phyloP scores from a whole-genome alignment of 2,113 vertebrate species.

The Bungarus multicinctus region DNA sequence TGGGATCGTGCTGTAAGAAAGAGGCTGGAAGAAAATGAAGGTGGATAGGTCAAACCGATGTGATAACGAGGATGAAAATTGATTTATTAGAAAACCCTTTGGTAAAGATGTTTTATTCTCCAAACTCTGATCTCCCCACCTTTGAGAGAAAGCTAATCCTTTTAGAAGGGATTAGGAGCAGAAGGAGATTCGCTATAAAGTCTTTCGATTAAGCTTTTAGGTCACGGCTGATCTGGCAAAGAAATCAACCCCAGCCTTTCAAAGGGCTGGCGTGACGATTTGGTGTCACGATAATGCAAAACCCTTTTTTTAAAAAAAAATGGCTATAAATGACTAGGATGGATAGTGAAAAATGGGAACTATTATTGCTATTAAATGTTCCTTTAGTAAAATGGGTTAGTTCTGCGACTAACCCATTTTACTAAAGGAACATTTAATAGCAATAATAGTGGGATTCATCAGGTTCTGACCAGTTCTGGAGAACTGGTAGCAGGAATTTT shows the following conservation, averaged over 20 bases:
- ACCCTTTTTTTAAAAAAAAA: not conserved
- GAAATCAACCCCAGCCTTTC: not conserved
- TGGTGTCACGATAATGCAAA: not conserved
- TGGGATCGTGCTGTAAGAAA: not conserved
- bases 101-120: not conserved
- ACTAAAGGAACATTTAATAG: no score
- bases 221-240: not conserved
- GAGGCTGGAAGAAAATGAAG: not conserved
- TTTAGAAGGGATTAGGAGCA: not conserved
- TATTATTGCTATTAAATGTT: no score
- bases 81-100: not conserved
- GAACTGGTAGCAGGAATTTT: no score
- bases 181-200: not conserved
- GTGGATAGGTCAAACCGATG: not conserved
- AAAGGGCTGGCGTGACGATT: not conserved
- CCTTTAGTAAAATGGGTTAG: not conserved
- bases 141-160: not conserved
- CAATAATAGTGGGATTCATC: no score
- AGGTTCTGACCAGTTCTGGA: no score
- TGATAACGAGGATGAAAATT: not conserved
- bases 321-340: not conserved
- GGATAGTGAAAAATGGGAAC: not conserved
- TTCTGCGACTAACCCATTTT: no score
- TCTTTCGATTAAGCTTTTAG: not conserved
- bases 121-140: not conserved